A percentile compares a stretch with the other conserved stretches of the same genome.
Evolutionary conservation across 2,797 vertebrate genomes (phyloP).

Genomic region (Enteromius afrohamiltoni): DNA sequence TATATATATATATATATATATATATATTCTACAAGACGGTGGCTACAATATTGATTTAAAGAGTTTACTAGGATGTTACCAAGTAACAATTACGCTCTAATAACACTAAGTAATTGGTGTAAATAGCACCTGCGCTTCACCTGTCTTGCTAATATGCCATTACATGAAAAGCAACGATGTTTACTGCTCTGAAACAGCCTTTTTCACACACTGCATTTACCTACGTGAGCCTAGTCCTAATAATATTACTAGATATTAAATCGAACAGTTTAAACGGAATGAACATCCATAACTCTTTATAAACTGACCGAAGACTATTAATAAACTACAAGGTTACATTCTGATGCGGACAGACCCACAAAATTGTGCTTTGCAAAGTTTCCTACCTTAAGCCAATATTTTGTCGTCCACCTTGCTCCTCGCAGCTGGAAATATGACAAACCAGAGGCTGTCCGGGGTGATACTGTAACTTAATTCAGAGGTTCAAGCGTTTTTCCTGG

Average conservation of each 20-base stretch:
- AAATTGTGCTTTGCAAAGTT: constrained; percentile 17
- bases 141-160: neutral
- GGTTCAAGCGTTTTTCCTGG: neutral
- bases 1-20: too few relatives aligned
- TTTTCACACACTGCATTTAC: neutral
- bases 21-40: neutral
- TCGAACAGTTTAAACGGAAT: neutral
- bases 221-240: neutral
- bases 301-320: neutral
- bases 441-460: neutral
- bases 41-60: neutral
- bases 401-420: neutral
- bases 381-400: constrained; percentile 37
- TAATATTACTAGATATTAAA: neutral
- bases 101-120: constrained; percentile 3
- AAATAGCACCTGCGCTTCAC: constrained; percentile 33
- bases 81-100: constrained; percentile 39
- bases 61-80: constrained; percentile 5
- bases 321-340: neutral
- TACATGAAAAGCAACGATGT: constrained; percentile 1
- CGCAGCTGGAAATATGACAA: too few relatives aligned
- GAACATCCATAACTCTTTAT: neutral
- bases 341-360: too few relatives aligned
- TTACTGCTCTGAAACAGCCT: neutral
- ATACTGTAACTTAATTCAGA: neutral